Base-by-base conservation (phyloP, 2,113 vertebrate species). In the Morone saxatilis region DNA sequence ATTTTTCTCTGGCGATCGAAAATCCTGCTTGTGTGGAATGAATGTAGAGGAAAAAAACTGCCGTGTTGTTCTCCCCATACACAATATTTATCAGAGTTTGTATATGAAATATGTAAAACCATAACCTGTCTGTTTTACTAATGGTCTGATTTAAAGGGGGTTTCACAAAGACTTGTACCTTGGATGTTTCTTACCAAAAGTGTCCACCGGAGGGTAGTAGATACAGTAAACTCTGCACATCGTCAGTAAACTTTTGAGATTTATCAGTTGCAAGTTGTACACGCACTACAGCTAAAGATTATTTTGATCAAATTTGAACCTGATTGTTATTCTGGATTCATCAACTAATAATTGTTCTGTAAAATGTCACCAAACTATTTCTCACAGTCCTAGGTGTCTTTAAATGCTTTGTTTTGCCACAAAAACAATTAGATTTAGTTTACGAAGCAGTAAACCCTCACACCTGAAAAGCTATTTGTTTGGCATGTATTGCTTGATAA, bases 81-180 rank as follows among this genome's bases (percentile, higher is more conserved):
- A 31, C 13, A 59, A 13, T 86, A 90, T 90, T 89, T 85, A 89
- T 87, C 80, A 82, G 72, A 76, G 72, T 88, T 86, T 89, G 70
- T 90, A 89, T 76, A 84, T 93, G 84, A 78, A 87, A 84, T 75
- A 63, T 84, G 22, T 79, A 31, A 84, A 71, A 75, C 48, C 3
- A 43, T 74, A 53, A 41, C 12, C 13, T 80, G 70, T 78, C 57
- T 90, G 66, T 78, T 85, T 69, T 43, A 45, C 60, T 82, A 47
- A 67, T 65, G 53, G 31, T 77, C 13, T 76, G 36, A 31, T 31
- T 31, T 53, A 1, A 16, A 38, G 66, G 62, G 51, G 66, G 47
- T 69, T 76, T 84, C 67, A 67, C 51, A 75, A 80, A 83, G 60
- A 19, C 48, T 43, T 48, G 40, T 11, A 22, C 16, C 17, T 53